These are phyloP conservation scores for Pseudorectes ferrugineus DNA, from an alignment of 2,113 vertebrate genomes.

Conservation along the genomic window DNA sequence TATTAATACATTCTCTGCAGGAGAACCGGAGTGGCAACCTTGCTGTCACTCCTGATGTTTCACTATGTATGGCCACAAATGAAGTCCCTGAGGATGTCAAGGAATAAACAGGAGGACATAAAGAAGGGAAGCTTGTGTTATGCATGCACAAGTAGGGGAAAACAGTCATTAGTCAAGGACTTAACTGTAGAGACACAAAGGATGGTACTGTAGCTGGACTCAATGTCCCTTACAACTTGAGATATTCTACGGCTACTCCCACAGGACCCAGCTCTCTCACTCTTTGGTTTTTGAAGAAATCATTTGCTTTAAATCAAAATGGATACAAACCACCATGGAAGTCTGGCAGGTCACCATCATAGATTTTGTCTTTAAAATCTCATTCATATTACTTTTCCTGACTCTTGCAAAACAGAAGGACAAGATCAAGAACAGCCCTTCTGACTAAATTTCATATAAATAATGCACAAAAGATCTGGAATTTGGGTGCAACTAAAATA, in stretches of 20 bases:
- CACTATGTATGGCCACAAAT: neutral
- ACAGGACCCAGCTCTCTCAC: neutral
- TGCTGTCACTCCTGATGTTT: neutral
- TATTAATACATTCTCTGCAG: neutral
- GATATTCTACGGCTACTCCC: neutral
- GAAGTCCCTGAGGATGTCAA: neutral
- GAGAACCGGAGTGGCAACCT: neutral
- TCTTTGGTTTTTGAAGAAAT: neutral
- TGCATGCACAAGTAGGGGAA: neutral
- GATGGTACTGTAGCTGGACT: neutral
- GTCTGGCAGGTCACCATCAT: neutral
- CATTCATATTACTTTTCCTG: neutral
- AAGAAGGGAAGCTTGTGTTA: neutral
- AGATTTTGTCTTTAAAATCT: neutral
- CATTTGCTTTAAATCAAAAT: neutral
- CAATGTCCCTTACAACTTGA: neutral
- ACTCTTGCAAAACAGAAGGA: neutral
- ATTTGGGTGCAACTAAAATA: neutral
- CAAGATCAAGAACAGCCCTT: neutral
- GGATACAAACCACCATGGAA: neutral
- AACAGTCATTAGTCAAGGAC: neutral
- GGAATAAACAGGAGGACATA: neutral
- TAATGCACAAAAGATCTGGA: neutral
- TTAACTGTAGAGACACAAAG: neutral
- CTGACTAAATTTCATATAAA: neutral